Evolutionary conservation across 2,113 vertebrate genomes (phyloP).

Genomic region (Cebus imitator): DNA sequence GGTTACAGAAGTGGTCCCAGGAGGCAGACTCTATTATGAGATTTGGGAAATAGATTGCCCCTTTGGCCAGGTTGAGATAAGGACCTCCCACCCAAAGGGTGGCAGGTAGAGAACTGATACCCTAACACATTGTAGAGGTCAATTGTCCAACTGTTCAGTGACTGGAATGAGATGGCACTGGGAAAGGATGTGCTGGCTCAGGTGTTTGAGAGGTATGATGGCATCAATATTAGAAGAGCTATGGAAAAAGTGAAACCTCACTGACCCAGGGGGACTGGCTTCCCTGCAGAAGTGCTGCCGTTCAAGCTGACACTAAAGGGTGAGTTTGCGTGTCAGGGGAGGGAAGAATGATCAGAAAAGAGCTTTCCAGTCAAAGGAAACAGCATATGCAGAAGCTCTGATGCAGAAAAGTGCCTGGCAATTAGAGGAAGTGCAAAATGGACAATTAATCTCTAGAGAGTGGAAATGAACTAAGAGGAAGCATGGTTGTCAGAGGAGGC

Average conservation of each 20-base stretch:
- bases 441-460: background rate
- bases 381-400: background rate
- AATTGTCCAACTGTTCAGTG: background rate
- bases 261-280: background rate
- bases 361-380: background rate
- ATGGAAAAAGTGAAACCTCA: background rate
- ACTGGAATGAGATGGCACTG: background rate
- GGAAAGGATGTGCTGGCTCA: too few relatives aligned
- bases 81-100: background rate
- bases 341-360: background rate
- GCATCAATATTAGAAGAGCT: background rate
- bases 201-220: background rate
- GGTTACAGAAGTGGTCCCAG: background rate
- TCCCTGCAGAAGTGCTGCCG: background rate
- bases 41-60: background rate
- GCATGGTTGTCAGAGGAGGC: fast-evolving
- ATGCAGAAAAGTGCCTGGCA: background rate
- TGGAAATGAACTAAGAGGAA: background rate
- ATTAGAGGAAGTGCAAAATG: background rate
- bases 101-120: background rate
- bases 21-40: background rate
- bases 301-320: background rate
- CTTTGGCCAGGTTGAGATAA: background rate
- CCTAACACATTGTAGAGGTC: background rate
- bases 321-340: background rate